Conservation (phyloP, 2,113 vertebrate genomes). For the Opisthocomus hoazin region DNA sequence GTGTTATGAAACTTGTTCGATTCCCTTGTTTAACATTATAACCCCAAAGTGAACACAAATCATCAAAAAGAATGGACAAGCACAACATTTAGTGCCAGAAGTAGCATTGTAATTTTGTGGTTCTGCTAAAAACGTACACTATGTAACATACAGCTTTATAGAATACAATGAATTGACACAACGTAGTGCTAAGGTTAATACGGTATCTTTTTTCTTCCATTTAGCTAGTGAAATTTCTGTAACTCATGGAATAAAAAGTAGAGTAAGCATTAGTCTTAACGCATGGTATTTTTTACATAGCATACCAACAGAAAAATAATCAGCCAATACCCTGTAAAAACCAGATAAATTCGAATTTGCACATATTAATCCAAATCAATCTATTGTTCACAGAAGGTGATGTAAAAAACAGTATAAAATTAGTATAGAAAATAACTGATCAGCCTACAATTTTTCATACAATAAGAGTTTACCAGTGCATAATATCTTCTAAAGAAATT, state of each 20-base stretch:
- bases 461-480: neutral
- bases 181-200: neutral
- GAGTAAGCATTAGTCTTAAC: neutral
- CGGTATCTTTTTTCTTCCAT: neutral
- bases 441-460: neutral
- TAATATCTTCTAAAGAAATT: neutral
- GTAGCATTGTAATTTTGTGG: conserved; percentile 22
- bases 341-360: neutral
- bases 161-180: neutral
- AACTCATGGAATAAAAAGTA: neutral
- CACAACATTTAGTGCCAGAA: conserved; percentile 63
- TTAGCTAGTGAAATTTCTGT: neutral
- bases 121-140: conserved; percentile 23
- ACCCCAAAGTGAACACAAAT: conserved; percentile 66
- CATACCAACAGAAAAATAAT: neutral
- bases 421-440: neutral
- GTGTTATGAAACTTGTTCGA: conserved; percentile 66
- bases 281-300: neutral
- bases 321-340: neutral
- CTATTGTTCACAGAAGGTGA: neutral
- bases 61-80: conserved; percentile 43
- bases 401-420: neutral
- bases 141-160: neutral
- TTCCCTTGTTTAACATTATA: conserved; percentile 73
- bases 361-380: neutral